Percentiles rank a stretch among this genome's conserved stretches.
phyloP scores from a whole-genome alignment of 2,113 vertebrate genomes.

The Bothrops jararaca region DNA sequence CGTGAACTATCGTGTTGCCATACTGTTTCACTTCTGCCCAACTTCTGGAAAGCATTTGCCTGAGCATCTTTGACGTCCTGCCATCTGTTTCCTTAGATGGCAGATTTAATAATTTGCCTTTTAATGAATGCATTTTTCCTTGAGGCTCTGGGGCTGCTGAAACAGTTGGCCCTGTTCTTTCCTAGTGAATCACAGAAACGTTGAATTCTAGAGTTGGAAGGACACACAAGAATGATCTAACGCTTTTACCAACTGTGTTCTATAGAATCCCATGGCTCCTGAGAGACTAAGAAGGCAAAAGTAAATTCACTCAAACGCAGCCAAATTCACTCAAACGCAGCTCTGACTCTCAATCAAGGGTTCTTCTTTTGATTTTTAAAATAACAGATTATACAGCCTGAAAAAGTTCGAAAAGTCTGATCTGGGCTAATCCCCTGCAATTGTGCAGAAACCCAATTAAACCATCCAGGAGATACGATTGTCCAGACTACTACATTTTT shows the following conservation, averaged over 20 bases:
- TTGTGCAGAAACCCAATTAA: background rate
- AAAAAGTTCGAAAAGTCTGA: background rate
- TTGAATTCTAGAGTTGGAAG: background rate
- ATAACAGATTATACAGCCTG: background rate
- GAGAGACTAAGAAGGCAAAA: background rate
- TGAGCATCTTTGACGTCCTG: background rate
- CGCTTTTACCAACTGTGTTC: background rate
- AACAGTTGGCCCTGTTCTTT: background rate
- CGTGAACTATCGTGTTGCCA: background rate
- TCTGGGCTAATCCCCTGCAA: background rate
- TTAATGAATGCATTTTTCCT: background rate
- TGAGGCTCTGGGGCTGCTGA: background rate
- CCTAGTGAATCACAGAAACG: background rate
- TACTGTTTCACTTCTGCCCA: background rate
- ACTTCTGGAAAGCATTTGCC: background rate
- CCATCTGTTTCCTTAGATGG: background rate
- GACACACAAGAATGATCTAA: background rate
- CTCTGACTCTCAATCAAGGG: background rate
- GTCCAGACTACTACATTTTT: background rate
- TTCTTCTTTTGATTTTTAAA: background rate
- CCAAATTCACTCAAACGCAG: background rate
- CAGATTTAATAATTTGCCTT: background rate
- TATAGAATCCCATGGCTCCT: background rate
- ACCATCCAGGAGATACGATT: background rate
- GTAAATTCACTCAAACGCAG: background rate